Evolutionary conservation across 2,113 vertebrate species (phyloP).

Genomic region (Ceuthmochares aereus): DNA sequence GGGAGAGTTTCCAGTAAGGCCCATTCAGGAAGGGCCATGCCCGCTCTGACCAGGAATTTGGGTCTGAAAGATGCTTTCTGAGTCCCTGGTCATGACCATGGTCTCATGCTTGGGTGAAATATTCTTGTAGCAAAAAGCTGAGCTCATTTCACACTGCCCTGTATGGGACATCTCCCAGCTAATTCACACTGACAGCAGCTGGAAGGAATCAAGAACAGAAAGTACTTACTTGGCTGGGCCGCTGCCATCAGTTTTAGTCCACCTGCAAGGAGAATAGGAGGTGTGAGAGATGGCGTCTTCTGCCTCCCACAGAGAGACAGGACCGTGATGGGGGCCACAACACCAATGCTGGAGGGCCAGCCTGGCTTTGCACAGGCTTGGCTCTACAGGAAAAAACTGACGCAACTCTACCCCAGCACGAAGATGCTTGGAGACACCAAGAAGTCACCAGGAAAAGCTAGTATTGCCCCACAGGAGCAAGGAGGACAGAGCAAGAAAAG

Average conservation of each 20-base stretch:
- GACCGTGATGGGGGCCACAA: background rate
- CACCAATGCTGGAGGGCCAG: background rate
- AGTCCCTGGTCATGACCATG: background rate
- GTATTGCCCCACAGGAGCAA: background rate
- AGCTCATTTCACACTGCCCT: background rate
- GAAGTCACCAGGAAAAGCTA: background rate
- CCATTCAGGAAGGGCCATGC: background rate
- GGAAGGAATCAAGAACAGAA: background rate
- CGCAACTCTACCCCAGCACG: background rate
- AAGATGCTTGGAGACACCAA: background rate
- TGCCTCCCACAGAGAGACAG: background rate
- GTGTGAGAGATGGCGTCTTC: background rate
- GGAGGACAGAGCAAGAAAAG: background rate
- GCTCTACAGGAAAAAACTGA: background rate
- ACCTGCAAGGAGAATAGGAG: constrained; percentile 43
- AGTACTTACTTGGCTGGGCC: constrained; percentile 64
- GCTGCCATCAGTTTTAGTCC: constrained; percentile 58
- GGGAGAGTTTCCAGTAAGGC: background rate
- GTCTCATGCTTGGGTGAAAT: background rate
- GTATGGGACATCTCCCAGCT: background rate
- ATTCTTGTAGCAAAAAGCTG: background rate
- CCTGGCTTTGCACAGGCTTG: background rate
- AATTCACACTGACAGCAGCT: fast-evolving
- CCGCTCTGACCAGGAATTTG: background rate
- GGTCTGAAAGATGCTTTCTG: background rate